Evolutionary conservation across 2,888 invertebrate genomes (phyloP), one percentile per base, ranked within the genome.

Genomic region (Trisateles emortualis): DNA sequence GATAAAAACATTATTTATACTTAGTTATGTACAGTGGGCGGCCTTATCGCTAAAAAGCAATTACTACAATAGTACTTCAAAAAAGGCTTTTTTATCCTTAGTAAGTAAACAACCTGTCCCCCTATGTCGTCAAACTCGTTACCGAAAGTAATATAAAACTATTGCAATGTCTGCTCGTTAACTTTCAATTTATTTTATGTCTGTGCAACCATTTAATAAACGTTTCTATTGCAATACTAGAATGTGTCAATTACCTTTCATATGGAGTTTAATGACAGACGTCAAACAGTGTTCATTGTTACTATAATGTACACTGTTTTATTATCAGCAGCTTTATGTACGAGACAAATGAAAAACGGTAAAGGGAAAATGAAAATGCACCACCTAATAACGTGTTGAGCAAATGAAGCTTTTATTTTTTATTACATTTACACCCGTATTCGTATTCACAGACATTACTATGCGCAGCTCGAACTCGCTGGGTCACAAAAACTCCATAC

Each of bases 151-250:
- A 48, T 14, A 22, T 26, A 43, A 50, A 64, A 46, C 43, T 55
- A 50, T 54, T 48, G 30, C 38, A 46, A 16, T 14, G 46, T 50
- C 33, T 14, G 17, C 16, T 40, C 38, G 50, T 68, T 48, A 48
- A 64, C n/a, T 43, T 55, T 41, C 43, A 55, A 51, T 61, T 41
- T 55, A 44, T 26, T 59, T 58, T 58, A 19, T 3, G 24, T 24
- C 5, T 3, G 16, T 42, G 6, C n/a, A 47, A 47, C 44, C 22
- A 17, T 53, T 47, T 42, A 42, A 13, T 42, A 14, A n/a, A 41
- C 35, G 38, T 44, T 11, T 2, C 3, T 39, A 46, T 47, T 42
- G 32, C 30, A 8, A 26, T 6, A 52, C 11, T 32, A 10, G 10
- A 32, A 39, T 44, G 33, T 24, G 13, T 38, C 35, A 33, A 35